phyloP scores from a whole-genome alignment of 1,140 invertebrate species.

The Drosophila simulans region DNA sequence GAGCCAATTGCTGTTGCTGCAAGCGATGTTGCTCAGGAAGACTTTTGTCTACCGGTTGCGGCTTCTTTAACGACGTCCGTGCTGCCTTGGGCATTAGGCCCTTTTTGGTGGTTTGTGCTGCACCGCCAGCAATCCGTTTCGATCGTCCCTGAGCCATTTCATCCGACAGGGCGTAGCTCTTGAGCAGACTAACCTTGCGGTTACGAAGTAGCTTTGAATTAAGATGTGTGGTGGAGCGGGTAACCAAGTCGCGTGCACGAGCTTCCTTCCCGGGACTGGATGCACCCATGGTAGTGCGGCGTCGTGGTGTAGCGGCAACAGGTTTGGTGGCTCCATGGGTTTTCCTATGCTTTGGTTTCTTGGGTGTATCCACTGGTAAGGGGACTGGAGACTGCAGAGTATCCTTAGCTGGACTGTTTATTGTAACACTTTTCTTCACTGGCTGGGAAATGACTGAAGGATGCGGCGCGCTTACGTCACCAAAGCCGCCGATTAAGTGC shows the following conservation, averaged over 20 bases:
- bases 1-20: slow-evolving; percentile 32
- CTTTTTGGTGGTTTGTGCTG: slow-evolving; percentile 11
- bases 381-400: neutral
- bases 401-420: neutral
- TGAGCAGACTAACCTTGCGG: slow-evolving; percentile 66
- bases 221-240: slow-evolving; percentile 62
- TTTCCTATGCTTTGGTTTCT: slow-evolving; percentile 5
- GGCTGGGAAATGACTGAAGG: slow-evolving; percentile 5
- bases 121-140: slow-evolving; percentile 53
- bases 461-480: slow-evolving; percentile 1
- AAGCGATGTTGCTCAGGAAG: slow-evolving; percentile 37
- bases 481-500: neutral
- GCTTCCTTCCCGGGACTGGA: neutral
- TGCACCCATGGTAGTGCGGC: slow-evolving; percentile 40
- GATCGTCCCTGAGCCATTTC: slow-evolving; percentile 5
- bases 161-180: slow-evolving; percentile 63
- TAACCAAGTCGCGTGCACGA: slow-evolving; percentile 54
- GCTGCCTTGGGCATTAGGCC: slow-evolving; percentile 1
- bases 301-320: slow-evolving; percentile 7
- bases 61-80: neutral
- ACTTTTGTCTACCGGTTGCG: slow-evolving; percentile 5
- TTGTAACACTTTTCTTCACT: neutral
- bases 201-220: slow-evolving; percentile 69
- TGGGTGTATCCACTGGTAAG: neutral
- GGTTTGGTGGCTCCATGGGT: slow-evolving; percentile 6